Evolutionary conservation across 1,140 invertebrate species (phyloP).

Genomic region (Berghia stephanieae): DNA sequence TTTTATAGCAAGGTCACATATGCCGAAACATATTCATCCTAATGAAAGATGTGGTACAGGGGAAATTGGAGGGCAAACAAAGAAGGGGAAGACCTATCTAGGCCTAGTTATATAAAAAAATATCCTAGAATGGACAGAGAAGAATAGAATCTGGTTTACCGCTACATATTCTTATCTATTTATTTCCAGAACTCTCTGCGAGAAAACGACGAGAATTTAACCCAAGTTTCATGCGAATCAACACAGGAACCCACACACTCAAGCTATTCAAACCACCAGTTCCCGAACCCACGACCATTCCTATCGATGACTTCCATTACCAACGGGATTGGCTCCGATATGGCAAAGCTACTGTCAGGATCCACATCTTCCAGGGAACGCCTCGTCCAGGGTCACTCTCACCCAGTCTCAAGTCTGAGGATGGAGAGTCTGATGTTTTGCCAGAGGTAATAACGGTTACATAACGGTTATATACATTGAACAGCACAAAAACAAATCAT

Average conservation of each 20-base stretch:
- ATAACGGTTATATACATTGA: too few species aligned
- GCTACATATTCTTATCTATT: constrained; percentile 8
- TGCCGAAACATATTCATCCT: too few species aligned
- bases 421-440: constrained; percentile 58
- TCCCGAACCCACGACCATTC: constrained; percentile 50
- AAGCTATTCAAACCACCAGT: constrained; percentile 59
- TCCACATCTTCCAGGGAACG: constrained; percentile 61
- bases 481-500: too few species aligned
- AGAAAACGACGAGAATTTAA: constrained; percentile 50
- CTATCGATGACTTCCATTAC: constrained; percentile 44
- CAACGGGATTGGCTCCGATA: constrained; percentile 52
- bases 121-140: too few species aligned
- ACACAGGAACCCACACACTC: constrained; percentile 59
- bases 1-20: too few species aligned
- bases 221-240: constrained; percentile 51
- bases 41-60: too few species aligned
- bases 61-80: too few species aligned
- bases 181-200: constrained; percentile 44
- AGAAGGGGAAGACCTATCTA: too few species aligned
- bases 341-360: constrained; percentile 53
- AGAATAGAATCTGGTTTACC: not conserved
- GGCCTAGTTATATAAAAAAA: too few species aligned
- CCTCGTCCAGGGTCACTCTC: constrained; percentile 60
- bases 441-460: constrained; percentile 60
- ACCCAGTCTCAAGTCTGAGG: constrained; percentile 61